A percentile compares a stretch with the other conserved stretches of the same genome.
Evolutionary conservation across 2,113 vertebrate genomes (phyloP).

Genomic region (Poeciliopsis turrubarensis): DNA sequence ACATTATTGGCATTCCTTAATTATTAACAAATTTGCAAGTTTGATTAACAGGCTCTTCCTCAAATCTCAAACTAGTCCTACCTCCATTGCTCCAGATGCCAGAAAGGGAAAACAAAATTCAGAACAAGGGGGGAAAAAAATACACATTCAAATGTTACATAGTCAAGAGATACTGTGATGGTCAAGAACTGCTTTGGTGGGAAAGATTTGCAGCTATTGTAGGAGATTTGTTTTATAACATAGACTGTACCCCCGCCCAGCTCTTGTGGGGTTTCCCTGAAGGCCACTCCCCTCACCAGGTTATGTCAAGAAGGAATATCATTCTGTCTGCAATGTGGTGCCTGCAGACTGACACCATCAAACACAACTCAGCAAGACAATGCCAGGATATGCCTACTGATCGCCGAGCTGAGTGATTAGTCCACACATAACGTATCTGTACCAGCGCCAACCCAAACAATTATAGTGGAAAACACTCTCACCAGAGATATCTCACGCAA

Average conservation of each 20-base stretch:
- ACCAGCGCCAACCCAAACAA: constrained; percentile 67
- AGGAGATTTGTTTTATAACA: constrained; percentile 58
- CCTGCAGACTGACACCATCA: constrained; percentile 60
- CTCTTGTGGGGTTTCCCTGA: constrained; percentile 19
- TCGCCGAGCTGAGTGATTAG: constrained; percentile 70
- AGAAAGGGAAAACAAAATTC: constrained; percentile 17
- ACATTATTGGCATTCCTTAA: background rate
- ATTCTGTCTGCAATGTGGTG: constrained; percentile 39
- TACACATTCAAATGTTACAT: constrained; percentile 7
- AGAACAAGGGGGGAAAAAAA: constrained; percentile 10
- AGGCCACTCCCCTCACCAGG: constrained; percentile 47
- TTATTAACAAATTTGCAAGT: no score
- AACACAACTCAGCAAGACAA: constrained; percentile 63
- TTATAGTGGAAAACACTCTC: constrained; percentile 53
- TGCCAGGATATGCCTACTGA: constrained; percentile 77
- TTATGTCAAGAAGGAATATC: constrained; percentile 45
- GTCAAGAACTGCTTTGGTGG: constrained; percentile 5
- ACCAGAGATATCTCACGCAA: constrained; percentile 54
- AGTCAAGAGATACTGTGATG: constrained; percentile 3
- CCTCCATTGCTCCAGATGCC: background rate
- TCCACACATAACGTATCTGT: constrained; percentile 41
- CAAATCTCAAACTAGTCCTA: background rate
- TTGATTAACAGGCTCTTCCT: background rate
- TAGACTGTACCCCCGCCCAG: constrained; percentile 20
- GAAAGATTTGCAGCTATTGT: constrained; percentile 11